A percentile compares a stretch with the other conserved stretches of the same genome.
These are phyloP conservation scores for Pocillopora damicornis DNA, from an alignment of 64 coral and sea anemone genomes.

Conservation along the genomic window DNA sequence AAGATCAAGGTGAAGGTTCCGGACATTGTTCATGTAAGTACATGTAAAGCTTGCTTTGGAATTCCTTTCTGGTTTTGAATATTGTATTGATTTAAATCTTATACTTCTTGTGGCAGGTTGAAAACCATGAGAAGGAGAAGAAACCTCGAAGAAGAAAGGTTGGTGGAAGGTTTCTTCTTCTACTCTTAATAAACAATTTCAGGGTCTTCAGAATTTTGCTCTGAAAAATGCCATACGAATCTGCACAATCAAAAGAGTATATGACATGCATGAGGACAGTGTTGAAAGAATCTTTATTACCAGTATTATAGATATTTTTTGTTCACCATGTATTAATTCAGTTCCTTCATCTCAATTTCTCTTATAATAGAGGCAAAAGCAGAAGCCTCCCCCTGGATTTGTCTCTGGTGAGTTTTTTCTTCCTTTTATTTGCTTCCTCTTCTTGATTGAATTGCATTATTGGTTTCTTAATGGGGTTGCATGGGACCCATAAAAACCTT, in stretches of 20 bases:
- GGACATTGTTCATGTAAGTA: conserved; percentile 2
- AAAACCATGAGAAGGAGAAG: conserved; percentile 68
- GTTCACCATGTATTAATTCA: neutral
- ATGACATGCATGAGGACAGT: too few relatives aligned
- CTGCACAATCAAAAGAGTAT: too few relatives aligned
- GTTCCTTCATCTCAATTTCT: neutral
- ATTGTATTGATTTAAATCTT: neutral
- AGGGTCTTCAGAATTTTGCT: neutral
- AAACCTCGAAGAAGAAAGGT: conserved; percentile 79
- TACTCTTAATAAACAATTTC: neutral
- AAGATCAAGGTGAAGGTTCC: conserved; percentile 64
- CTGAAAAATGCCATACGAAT: too few relatives aligned
- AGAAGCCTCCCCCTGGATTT: conserved; percentile 46
- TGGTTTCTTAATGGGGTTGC: too few relatives aligned
- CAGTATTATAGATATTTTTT: neutral
- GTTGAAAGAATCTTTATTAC: too few relatives aligned
- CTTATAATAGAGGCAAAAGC: conserved; percentile 41
- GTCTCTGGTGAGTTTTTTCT: conserved; percentile 27
- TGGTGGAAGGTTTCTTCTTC: neutral
- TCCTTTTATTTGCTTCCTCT: neutral
- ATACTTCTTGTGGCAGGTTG: conserved; percentile 16
- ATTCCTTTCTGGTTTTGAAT: neutral
- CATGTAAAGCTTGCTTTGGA: neutral
- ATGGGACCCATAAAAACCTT: too few relatives aligned
- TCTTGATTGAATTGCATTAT: too few relatives aligned